These are phyloP conservation scores for Machaerirhynchus nigripectus DNA, from an alignment of 2,113 vertebrate genomes.

Conservation along the genomic window DNA sequence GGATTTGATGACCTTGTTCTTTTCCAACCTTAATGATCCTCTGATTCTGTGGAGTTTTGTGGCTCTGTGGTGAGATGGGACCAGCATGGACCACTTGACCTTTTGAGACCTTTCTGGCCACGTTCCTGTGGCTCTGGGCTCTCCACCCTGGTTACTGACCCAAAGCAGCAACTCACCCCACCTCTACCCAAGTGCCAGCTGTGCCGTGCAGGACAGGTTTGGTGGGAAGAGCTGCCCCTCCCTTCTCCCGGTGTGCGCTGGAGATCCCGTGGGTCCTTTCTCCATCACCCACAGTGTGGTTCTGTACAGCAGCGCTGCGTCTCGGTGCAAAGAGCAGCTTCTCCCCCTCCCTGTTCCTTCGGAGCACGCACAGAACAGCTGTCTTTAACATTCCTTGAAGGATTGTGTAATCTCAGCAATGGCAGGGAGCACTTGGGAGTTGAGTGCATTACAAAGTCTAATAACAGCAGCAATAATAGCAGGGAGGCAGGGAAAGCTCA, in stretches of 20 bases:
- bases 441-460: constrained; percentile 30
- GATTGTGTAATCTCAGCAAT: neutral
- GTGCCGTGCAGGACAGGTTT: neutral
- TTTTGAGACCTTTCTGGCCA: neutral
- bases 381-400: constrained; percentile 29
- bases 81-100: neutral
- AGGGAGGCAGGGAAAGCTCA: neutral
- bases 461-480: constrained; percentile 31
- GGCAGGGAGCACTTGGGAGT: constrained; percentile 16
- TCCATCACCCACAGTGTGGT: neutral
- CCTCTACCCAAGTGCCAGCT: neutral
- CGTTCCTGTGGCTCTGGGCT: neutral
- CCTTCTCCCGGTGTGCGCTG: fast-evolving
- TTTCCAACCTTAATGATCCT: neutral
- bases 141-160: neutral
- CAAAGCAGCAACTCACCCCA: neutral
- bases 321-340: neutral
- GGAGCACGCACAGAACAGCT: neutral
- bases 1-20: neutral
- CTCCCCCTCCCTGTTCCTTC: neutral
- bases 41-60: neutral
- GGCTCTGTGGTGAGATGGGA: neutral
- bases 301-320: fast-evolving
- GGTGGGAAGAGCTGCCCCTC: neutral
- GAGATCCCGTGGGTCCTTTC: neutral